These are phyloP conservation scores for Siniperca chuatsi DNA, from an alignment of 2,113 vertebrate species.

Conservation along the genomic window DNA sequence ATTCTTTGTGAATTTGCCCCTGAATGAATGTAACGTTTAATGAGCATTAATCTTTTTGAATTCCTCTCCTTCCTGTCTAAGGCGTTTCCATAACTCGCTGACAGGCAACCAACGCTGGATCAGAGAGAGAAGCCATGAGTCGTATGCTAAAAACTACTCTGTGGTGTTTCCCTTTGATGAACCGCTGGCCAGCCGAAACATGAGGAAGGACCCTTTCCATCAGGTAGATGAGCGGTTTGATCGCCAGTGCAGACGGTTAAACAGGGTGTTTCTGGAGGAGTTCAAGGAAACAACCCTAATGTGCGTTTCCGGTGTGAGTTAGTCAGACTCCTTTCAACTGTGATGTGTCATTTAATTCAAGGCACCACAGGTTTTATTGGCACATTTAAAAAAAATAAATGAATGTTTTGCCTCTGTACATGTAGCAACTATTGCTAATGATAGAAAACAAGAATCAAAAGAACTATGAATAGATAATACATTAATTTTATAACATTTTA, in stretches of 20 bases:
- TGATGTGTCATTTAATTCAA: neutral
- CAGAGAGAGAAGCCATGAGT: constrained; percentile 95
- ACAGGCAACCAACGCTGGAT: constrained; percentile 90
- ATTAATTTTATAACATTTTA: neutral
- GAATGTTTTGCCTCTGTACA: neutral
- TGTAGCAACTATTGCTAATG: neutral
- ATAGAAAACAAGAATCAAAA: neutral
- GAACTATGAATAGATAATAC: neutral
- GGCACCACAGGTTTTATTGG: neutral
- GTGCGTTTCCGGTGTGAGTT: neutral
- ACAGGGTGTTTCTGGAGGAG: neutral
- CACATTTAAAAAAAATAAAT: neutral
- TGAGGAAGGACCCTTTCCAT: constrained; percentile 91
- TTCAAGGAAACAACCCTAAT: constrained; percentile 26
- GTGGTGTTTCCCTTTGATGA: constrained; percentile 95
- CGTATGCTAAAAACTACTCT: constrained; percentile 97
- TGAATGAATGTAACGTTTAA: constrained; percentile 26
- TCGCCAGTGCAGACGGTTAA: neutral
- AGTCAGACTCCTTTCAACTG: constrained; percentile 5
- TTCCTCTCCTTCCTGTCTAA: constrained; percentile 62
- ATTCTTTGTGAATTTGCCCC: no score
- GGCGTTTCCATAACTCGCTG: constrained; percentile 92
- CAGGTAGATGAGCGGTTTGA: constrained; percentile 83
- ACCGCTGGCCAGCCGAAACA: constrained; percentile 92
- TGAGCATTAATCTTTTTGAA: constrained; percentile 22